Evolutionary conservation across 2,888 invertebrate genomes (phyloP).

Genomic region (Harpagoxenus sublaevis): DNA sequence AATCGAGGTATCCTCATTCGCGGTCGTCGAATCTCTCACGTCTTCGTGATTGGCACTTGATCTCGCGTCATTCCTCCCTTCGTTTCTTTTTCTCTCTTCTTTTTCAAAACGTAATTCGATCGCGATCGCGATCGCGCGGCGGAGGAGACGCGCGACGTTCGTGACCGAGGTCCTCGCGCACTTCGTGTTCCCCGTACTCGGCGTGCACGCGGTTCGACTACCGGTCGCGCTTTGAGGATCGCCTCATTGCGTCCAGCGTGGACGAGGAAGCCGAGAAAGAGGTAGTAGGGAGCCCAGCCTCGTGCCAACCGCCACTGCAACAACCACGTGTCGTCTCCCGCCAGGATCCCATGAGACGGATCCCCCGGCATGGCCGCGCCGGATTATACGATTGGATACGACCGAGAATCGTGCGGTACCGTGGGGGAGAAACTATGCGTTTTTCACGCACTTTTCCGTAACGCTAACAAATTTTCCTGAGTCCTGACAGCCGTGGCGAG

Average conservation of each 20-base stretch:
- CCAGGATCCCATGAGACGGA: slow-evolving; percentile 66
- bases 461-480: slow-evolving; percentile 15
- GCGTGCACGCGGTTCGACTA: slow-evolving; percentile 78
- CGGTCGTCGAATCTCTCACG: slow-evolving; percentile 1
- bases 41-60: background rate
- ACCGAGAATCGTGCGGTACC: slow-evolving; percentile 13
- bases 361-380: slow-evolving; percentile 46
- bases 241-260: slow-evolving; percentile 77
- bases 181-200: slow-evolving; percentile 59
- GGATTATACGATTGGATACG: slow-evolving; percentile 50
- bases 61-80: background rate
- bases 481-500: slow-evolving; percentile 2
- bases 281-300: slow-evolving; percentile 72
- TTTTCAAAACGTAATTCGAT: slow-evolving; percentile 2
- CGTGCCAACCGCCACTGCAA: slow-evolving; percentile 69
- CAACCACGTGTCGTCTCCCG: slow-evolving; percentile 78
- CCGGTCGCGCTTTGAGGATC: slow-evolving; percentile 79
- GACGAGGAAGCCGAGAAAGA: slow-evolving; percentile 74
- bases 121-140: background rate
- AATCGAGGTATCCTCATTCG: slow-evolving; percentile 6
- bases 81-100: background rate
- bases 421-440: slow-evolving; percentile 35
- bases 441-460: slow-evolving; percentile 33
- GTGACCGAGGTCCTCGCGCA: slow-evolving; percentile 42
- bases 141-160: slow-evolving; percentile 1